These are phyloP conservation scores for Drosophila dives DNA, from an alignment of 2,888 invertebrate genomes.

Conservation along the genomic window DNA sequence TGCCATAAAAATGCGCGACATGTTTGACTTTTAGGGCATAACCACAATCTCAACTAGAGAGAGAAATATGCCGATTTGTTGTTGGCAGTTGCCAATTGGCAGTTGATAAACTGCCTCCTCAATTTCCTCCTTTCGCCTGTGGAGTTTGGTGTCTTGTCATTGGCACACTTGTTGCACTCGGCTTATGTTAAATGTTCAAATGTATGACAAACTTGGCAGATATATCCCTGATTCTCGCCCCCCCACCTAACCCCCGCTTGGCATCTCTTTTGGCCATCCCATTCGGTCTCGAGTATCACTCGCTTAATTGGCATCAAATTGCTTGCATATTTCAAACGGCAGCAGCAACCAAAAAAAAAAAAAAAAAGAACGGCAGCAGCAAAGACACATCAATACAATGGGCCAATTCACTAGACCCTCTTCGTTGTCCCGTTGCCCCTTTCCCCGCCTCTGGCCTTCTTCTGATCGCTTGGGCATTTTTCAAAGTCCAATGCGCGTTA, in stretches of 20 bases:
- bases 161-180: conserved; percentile 58
- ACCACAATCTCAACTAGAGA: neutral
- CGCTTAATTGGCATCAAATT: conserved; percentile 79
- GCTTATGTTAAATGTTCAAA: conserved; percentile 45
- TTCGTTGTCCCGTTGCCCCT: neutral
- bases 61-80: conserved; percentile 12
- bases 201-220: conserved; percentile 39
- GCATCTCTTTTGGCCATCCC: neutral
- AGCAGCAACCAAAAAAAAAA: conserved; percentile 34
- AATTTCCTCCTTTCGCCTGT: neutral
- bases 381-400: conserved; percentile 75
- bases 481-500: conserved; percentile 79
- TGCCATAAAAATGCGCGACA: conserved; percentile 70
- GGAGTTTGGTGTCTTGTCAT: neutral
- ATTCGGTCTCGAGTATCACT: conserved; percentile 32
- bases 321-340: conserved; percentile 75
- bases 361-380: conserved; percentile 35
- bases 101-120: neutral
- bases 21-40: conserved; percentile 46
- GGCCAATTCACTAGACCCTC: conserved; percentile 42
- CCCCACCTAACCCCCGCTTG: neutral
- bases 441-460: neutral
- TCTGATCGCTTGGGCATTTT: conserved; percentile 53
- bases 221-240: neutral
- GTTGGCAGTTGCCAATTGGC: neutral